Conservation (phyloP, 2,888 invertebrate species). For the Sinhomidia bicolor region DNA sequence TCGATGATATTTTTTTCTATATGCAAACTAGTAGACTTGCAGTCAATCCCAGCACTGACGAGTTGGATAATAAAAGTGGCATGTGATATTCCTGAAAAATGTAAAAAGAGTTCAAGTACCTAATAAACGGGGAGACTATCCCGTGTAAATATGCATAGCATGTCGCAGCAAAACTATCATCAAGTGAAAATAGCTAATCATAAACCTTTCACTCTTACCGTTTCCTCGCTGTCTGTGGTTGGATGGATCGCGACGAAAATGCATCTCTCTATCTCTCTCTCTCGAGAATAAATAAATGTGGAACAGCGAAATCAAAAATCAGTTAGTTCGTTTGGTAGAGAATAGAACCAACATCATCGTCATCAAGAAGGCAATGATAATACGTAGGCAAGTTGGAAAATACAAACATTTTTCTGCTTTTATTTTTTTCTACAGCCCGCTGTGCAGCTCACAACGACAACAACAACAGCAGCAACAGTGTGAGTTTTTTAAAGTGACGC, state of each 20-base stretch:
- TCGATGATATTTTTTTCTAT: background rate
- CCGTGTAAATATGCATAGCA: no score
- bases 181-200: slow-evolving; percentile 5
- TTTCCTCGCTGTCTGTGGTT: background rate
- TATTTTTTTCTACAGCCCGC: no score
- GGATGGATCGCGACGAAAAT: background rate
- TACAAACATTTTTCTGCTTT: background rate
- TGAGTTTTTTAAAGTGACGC: background rate
- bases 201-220: slow-evolving; percentile 21
- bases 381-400: background rate
- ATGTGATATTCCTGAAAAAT: no score
- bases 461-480: background rate
- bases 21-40: no score
- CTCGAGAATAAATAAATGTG: background rate
- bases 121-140: no score
- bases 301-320: background rate
- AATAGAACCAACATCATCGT: background rate
- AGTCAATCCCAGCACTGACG: no score
- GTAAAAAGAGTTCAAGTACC: no score
- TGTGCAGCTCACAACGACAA: background rate
- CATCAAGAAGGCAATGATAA: background rate
- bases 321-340: background rate
- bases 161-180: background rate
- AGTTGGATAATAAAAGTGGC: no score
- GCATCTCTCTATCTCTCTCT: background rate